Conservation (phyloP, 2,113 vertebrate species). For the Pavo muticus region DNA sequence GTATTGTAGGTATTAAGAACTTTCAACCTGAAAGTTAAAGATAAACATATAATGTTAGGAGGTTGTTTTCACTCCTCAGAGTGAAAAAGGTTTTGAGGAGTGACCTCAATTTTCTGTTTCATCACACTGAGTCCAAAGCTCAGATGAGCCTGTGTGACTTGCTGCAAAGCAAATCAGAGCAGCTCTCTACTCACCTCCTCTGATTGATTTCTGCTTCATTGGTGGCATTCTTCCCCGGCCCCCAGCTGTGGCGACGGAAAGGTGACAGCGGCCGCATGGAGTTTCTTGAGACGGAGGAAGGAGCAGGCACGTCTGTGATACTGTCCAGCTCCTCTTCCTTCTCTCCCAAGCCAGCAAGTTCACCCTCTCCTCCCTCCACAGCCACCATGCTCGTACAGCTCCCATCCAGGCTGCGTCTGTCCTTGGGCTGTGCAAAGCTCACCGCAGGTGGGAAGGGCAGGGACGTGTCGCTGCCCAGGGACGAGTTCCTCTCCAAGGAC, state of each 20-base stretch:
- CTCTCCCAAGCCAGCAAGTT: slow-evolving; percentile 69
- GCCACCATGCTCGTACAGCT: slow-evolving; percentile 55
- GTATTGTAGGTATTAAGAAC: not conserved
- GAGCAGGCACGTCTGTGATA: slow-evolving; percentile 86
- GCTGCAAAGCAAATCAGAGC: not conserved
- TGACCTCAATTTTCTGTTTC: not conserved
- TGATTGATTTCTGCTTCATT: slow-evolving; percentile 91
- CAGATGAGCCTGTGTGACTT: not conserved
- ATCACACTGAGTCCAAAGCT: not conserved
- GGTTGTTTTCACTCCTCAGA: not conserved
- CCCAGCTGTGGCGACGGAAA: slow-evolving; percentile 96
- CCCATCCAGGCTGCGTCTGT: slow-evolving; percentile 78
- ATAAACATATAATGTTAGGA: not conserved
- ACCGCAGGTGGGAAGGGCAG: slow-evolving; percentile 69
- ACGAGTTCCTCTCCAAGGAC: slow-evolving; percentile 88
- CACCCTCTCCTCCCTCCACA: slow-evolving; percentile 61
- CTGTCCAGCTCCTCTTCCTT: slow-evolving; percentile 92
- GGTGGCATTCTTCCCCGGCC: slow-evolving; percentile 89
- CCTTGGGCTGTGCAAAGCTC: slow-evolving; percentile 57
- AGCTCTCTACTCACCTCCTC: slow-evolving; percentile 85
- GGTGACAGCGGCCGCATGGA: slow-evolving; percentile 89
- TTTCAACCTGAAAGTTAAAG: slow-evolving; percentile 11
- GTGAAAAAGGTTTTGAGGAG: not conserved
- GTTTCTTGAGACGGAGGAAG: slow-evolving; percentile 76
- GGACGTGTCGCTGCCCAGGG: slow-evolving; percentile 80